Evolutionary conservation across 2,797 vertebrate species (phyloP).

Genomic region (Phrynocephalus guinanensis): DNA sequence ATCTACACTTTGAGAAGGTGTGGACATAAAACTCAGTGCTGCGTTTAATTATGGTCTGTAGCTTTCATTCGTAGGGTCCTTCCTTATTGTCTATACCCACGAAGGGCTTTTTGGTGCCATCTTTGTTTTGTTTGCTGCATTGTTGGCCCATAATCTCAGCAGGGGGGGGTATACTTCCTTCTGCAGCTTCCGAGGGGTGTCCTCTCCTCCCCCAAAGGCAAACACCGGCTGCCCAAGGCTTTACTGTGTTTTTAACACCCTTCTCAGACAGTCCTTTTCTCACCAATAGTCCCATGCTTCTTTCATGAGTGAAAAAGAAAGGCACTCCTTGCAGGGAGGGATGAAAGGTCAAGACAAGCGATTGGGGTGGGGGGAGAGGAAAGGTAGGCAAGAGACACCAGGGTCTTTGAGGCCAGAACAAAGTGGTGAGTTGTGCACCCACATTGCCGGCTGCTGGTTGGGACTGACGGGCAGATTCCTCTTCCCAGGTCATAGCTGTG

Average conservation of each 20-base stretch:
- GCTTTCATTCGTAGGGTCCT: constrained; percentile 63
- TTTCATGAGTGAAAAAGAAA: background rate
- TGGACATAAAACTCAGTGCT: constrained; percentile 75
- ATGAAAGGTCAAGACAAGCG: background rate
- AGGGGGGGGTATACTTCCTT: too few relatives aligned
- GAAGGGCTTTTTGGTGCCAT: constrained; percentile 42
- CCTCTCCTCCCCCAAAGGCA: too few relatives aligned
- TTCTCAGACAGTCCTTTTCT: background rate
- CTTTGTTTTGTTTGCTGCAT: background rate
- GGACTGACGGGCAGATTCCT: background rate
- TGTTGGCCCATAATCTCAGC: too few relatives aligned
- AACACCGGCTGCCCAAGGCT: too few relatives aligned
- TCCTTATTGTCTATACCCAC: constrained; percentile 62
- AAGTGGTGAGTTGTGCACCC: background rate
- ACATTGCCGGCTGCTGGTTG: background rate
- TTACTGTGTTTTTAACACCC: background rate
- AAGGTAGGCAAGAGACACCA: background rate
- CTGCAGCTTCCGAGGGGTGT: too few relatives aligned
- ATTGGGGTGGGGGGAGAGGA: too few relatives aligned
- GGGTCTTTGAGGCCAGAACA: background rate
- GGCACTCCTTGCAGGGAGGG: background rate
- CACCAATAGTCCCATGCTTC: background rate
- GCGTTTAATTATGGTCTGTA: constrained; percentile 72
- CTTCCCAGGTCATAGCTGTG: background rate
- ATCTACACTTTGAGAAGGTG: constrained; percentile 71